Conservation (phyloP, 2,888 invertebrate species). For the Micoletzkya japonica region DNA sequence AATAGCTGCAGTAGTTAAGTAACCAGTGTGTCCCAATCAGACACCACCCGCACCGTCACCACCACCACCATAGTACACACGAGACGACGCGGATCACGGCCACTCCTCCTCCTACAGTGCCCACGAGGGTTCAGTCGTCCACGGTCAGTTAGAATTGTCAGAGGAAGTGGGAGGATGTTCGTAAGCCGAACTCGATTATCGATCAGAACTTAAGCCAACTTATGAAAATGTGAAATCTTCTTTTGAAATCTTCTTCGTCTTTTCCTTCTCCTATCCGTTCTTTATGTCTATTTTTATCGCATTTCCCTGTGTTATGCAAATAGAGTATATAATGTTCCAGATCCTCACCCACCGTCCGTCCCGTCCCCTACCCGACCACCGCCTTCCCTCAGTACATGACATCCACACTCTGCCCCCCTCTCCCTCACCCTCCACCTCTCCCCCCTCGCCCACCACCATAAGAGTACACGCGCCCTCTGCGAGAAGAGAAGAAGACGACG, state of each 20-base stretch:
- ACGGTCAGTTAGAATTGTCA: not conserved
- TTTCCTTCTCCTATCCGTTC: too few species aligned
- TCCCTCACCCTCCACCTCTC: not conserved
- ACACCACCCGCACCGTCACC: constrained; percentile 22
- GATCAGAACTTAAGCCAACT: too few species aligned
- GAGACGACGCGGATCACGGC: not conserved
- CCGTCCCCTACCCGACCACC: too few species aligned
- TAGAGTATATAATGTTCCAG: too few species aligned
- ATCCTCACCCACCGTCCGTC: constrained; percentile 13
- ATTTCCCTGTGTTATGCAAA: too few species aligned
- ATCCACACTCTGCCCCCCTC: not conserved
- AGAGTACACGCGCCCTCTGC: not conserved
- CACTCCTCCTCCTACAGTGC: not conserved
- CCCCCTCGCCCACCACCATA: not conserved
- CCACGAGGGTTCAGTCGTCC: not conserved
- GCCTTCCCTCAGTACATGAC: too few species aligned
- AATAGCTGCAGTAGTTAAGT: too few species aligned
- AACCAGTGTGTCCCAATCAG: too few species aligned
- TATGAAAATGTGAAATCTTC: too few species aligned
- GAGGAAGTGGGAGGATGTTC: not conserved
- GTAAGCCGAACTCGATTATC: too few species aligned
- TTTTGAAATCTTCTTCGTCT: too few species aligned
- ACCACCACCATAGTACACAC: constrained; percentile 19
- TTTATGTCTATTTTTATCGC: too few species aligned
- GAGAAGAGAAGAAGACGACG: not conserved